A percentile compares a stretch with the other conserved stretches of the same genome.
Evolutionary conservation across 2,113 vertebrate species (phyloP).

Genomic region (Tetrao urogallus): DNA sequence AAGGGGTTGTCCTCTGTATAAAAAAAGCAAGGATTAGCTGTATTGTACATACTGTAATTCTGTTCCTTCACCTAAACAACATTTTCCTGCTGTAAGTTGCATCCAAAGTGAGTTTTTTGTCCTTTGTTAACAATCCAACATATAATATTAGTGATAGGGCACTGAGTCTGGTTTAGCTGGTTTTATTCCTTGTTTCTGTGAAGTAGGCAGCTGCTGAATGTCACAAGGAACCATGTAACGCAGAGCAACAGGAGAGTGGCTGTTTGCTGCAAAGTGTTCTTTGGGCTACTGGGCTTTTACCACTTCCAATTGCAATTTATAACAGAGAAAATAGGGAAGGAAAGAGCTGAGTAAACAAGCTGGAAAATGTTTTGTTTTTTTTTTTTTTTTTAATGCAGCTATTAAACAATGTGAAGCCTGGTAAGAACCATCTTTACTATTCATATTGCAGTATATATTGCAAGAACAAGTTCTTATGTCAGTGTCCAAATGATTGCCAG

Average conservation of each 20-base stretch:
- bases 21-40: background rate
- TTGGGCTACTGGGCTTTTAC: background rate
- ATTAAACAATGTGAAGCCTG: background rate
- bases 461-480: background rate
- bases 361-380: background rate
- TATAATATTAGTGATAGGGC: background rate
- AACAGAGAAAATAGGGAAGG: background rate
- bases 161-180: background rate
- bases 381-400: background rate
- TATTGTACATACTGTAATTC: background rate
- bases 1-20: background rate
- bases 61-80: background rate
- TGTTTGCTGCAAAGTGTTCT: background rate
- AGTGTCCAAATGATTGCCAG: background rate
- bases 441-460: background rate
- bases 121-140: background rate
- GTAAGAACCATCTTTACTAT: background rate
- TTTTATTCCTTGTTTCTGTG: background rate
- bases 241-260: background rate
- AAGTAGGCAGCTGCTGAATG: background rate
- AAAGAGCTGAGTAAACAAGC: constrained; percentile 23
- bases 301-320: background rate
- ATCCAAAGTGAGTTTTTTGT: background rate
- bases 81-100: background rate
- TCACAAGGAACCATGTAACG: background rate